Evolutionary conservation across 2,888 invertebrate species (phyloP).

Genomic region (Melolontha melolontha): DNA sequence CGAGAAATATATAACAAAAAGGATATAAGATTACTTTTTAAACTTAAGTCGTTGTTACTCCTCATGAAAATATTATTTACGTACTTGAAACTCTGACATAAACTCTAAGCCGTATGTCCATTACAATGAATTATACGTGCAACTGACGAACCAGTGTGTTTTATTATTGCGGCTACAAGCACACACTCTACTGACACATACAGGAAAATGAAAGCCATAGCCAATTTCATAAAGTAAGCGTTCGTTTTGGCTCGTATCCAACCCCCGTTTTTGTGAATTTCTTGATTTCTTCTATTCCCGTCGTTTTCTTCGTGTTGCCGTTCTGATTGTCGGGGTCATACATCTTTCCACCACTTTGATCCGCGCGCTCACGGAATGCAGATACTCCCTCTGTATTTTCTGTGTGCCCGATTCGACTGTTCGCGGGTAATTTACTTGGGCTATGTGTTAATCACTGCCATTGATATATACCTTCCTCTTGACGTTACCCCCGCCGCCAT

Average conservation of each 20-base stretch:
- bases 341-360: constrained; percentile 54
- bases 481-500: constrained; percentile 18
- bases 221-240: constrained; percentile 34
- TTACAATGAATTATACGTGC: too few species aligned
- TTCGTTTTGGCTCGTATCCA: constrained; percentile 24
- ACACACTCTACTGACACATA: too few species aligned
- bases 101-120: too few species aligned
- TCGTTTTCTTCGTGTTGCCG: neutral
- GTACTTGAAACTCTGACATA: too few species aligned
- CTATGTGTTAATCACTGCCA: constrained; percentile 53
- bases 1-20: too few species aligned
- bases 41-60: too few species aligned
- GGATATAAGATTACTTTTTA: too few species aligned
- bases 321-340: constrained; percentile 8
- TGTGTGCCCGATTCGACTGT: constrained; percentile 51
- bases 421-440: constrained; percentile 60
- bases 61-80: too few species aligned
- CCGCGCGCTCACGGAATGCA: constrained; percentile 56
- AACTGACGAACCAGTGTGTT: too few species aligned
- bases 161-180: too few species aligned
- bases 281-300: too few species aligned
- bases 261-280: neutral
- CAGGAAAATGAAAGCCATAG: neutral
- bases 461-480: constrained; percentile 50
- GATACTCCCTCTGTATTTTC: constrained; percentile 46